A percentile compares a stretch with the other conserved stretches of the same genome.
These are phyloP conservation scores for Rotaria sp. DNA, from an alignment of 2,888 invertebrate genomes.

Conservation along the genomic window DNA sequence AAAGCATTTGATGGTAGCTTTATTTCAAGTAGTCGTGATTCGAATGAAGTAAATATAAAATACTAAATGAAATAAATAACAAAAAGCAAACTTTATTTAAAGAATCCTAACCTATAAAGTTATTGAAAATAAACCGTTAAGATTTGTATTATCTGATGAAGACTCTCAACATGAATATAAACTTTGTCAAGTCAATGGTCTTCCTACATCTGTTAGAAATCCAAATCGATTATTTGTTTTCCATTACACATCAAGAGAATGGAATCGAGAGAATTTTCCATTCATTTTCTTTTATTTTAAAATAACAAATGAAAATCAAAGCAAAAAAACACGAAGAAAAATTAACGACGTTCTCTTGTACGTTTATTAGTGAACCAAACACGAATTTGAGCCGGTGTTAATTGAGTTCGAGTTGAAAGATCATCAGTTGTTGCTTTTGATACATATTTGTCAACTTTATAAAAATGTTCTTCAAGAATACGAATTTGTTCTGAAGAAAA, in stretches of 20 bases:
- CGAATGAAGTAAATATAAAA: background rate
- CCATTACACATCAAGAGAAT: background rate
- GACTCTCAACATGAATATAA: background rate
- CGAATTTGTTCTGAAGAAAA: background rate
- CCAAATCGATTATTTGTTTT: slow-evolving; percentile 19
- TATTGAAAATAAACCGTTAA: background rate
- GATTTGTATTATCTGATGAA: background rate
- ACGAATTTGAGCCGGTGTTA: background rate
- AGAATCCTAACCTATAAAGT: background rate
- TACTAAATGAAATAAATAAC: background rate
- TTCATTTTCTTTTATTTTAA: background rate
- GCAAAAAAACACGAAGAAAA: background rate
- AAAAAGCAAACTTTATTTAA: background rate
- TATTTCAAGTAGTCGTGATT: background rate
- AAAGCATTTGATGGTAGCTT: background rate
- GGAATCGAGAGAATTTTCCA: background rate
- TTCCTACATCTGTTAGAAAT: background rate
- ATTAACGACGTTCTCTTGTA: background rate
- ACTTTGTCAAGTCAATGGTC: slow-evolving; percentile 12
- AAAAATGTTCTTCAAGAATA: background rate
- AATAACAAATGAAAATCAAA: background rate
- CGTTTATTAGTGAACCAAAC: background rate
- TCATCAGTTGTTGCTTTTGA: background rate
- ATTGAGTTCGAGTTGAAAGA: background rate
- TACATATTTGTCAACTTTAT: background rate